phyloP scores from a whole-genome alignment of 2,888 invertebrate species.

The Micoletzkya japonica region DNA sequence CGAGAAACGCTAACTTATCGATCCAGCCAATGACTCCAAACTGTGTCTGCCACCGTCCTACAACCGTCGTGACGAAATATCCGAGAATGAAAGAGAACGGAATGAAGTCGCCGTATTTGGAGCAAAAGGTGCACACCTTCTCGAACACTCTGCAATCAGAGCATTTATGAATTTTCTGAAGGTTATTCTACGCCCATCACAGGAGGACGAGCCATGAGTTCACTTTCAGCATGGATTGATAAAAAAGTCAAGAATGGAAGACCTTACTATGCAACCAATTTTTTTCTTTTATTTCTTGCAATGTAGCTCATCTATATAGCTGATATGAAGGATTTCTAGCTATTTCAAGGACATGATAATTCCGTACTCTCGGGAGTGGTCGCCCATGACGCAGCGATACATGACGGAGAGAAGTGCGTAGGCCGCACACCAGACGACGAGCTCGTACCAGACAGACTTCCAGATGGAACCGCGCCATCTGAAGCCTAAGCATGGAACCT shows the following conservation, averaged over 20 bases:
- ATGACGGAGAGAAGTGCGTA: neutral
- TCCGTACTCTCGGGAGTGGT: constrained; percentile 6
- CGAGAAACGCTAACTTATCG: neutral
- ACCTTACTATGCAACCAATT: no score
- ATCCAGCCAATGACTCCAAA: constrained; percentile 11
- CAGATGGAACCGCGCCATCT: constrained; percentile 22
- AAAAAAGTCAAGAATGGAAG: no score
- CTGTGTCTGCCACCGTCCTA: constrained; percentile 9
- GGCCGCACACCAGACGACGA: constrained; percentile 5
- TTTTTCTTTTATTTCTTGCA: no score
- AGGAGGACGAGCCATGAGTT: neutral
- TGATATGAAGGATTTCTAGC: no score
- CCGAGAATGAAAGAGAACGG: constrained; percentile 10
- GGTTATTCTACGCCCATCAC: neutral
- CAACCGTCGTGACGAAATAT: constrained; percentile 9
- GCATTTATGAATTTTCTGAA: neutral
- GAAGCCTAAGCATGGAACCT: no score
- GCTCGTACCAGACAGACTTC: constrained; percentile 16
- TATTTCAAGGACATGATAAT: no score
- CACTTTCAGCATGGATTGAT: no score
- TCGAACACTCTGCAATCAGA: constrained; percentile 13
- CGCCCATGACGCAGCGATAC: constrained; percentile 1
- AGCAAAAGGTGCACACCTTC: neutral
- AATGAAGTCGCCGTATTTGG: constrained; percentile 2
- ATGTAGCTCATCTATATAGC: no score